phyloP scores from a whole-genome alignment of 1,140 invertebrate genomes.

The Scaptodrosophila lebanonensis region DNA sequence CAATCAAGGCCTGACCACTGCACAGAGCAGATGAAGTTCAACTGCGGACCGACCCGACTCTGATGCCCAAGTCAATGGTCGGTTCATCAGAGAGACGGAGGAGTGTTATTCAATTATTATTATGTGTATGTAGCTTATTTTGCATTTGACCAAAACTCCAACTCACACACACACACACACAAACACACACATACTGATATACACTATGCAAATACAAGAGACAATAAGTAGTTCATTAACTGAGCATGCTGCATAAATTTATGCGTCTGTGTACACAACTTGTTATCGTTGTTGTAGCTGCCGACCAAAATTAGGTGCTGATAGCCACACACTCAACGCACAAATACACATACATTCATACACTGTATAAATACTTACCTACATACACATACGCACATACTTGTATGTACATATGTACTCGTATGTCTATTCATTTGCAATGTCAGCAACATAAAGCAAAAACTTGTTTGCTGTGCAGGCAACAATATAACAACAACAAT shows the following conservation, averaged over 20 bases:
- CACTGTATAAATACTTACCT: too few species aligned
- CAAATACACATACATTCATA: too few species aligned
- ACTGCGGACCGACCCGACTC: too few species aligned
- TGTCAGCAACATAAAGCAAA: too few species aligned
- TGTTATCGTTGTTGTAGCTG: conserved; percentile 8
- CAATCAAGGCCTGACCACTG: conserved; percentile 5
- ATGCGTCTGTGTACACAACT: conserved; percentile 49
- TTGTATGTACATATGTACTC: too few species aligned
- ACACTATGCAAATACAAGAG: conserved; percentile 24
- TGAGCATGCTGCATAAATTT: conserved; percentile 43
- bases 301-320: conserved; percentile 1
- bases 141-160: conserved; percentile 57
- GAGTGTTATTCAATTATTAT: conserved; percentile 62
- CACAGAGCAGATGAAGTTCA: background rate
- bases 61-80: too few species aligned
- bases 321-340: conserved; percentile 15
- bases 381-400: too few species aligned
- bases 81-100: conserved; percentile 40
- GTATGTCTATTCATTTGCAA: too few species aligned
- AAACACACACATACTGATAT: conserved; percentile 6
- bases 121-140: conserved; percentile 59
- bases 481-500: too few species aligned
- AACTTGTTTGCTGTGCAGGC: too few species aligned
- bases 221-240: conserved; percentile 67
- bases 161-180: conserved; percentile 20